Conservation (phyloP, 2,797 vertebrate genomes). For the Euthynnus affinis region DNA sequence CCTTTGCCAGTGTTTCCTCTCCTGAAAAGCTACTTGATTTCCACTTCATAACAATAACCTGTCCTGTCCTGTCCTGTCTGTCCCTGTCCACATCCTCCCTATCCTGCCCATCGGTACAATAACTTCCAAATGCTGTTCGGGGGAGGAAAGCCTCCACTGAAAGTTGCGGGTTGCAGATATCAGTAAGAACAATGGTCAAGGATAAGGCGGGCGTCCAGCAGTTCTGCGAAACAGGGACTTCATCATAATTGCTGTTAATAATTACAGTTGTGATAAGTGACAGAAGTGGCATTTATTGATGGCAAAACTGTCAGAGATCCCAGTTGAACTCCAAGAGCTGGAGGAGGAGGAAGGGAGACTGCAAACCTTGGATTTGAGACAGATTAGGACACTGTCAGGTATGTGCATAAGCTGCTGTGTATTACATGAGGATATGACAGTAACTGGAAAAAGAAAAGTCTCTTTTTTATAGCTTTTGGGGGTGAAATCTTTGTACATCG, state of each 20-base stretch:
- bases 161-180: slow-evolving; percentile 67
- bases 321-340: slow-evolving; percentile 59
- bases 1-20: slow-evolving; percentile 32
- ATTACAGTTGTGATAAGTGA: slow-evolving; percentile 89
- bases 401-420: slow-evolving; percentile 29
- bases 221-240: slow-evolving; percentile 83
- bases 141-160: slow-evolving; percentile 48
- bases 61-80: slow-evolving; percentile 44
- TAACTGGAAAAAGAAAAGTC: not conserved
- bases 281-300: slow-evolving; percentile 74
- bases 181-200: slow-evolving; percentile 92
- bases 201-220: slow-evolving; percentile 86
- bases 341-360: slow-evolving; percentile 24
- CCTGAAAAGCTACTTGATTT: slow-evolving; percentile 62
- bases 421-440: not conserved
- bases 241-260: slow-evolving; percentile 91
- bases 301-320: slow-evolving; percentile 24
- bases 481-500: not conserved
- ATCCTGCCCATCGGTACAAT: slow-evolving; percentile 48
- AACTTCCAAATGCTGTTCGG: slow-evolving; percentile 19
- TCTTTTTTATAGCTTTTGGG: not conserved
- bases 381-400: slow-evolving; percentile 49
- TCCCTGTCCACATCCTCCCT: slow-evolving; percentile 59
- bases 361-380: slow-evolving; percentile 30
- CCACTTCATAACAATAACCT: slow-evolving; percentile 61